These are phyloP conservation scores for Istiophorus platypterus DNA, from an alignment of 2,113 vertebrate species.

Conservation along the genomic window DNA sequence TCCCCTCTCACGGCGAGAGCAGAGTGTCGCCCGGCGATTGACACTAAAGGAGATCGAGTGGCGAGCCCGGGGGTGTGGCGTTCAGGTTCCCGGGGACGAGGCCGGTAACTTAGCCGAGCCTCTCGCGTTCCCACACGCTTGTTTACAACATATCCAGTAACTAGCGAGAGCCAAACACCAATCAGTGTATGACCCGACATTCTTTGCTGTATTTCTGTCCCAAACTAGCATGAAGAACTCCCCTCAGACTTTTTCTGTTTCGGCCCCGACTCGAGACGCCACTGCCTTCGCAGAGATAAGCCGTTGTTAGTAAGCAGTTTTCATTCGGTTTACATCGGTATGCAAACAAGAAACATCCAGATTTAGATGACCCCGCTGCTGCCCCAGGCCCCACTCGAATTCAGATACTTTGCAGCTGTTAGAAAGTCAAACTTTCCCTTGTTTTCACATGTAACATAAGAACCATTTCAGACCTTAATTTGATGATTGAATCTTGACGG, in stretches of 20 bases:
- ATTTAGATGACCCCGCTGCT: conserved; percentile 28
- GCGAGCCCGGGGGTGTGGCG: conserved; percentile 62
- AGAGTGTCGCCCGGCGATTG: conserved; percentile 63
- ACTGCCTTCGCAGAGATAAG: conserved; percentile 28
- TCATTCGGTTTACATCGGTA: conserved; percentile 38
- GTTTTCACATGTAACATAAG: conserved; percentile 34
- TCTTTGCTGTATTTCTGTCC: not conserved
- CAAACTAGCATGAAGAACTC: too few relatives aligned
- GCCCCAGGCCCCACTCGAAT: not conserved
- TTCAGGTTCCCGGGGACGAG: conserved; percentile 37
- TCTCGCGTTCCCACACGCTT: conserved; percentile 72
- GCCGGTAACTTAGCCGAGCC: conserved; percentile 67
- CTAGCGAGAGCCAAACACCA: conserved; percentile 59
- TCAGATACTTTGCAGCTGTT: conserved; percentile 27
- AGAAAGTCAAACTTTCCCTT: conserved; percentile 28
- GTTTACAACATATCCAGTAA: conserved; percentile 69
- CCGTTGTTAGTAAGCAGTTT: conserved; percentile 21
- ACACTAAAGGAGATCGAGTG: conserved; percentile 59
- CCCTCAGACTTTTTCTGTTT: not conserved
- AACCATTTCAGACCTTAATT: conserved; percentile 13
- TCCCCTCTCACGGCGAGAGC: conserved; percentile 54
- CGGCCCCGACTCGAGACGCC: not conserved
- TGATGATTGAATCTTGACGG: conserved; percentile 20
- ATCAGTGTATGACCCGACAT: too few relatives aligned
- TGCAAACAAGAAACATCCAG: conserved; percentile 48